Percentiles rank a stretch among this genome's conserved stretches.
These are phyloP conservation scores for human (Homo sapiens) DNA, from an alignment of 2,113 vertebrate genomes.

Conservation along the genomic window GRCh38 chr20:59128001-59128500, in stretches of 20 bases:
- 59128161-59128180: not conserved
- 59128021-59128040: too few species aligned
- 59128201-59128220: not conserved
- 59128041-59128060: not conserved
- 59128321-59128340: too few species aligned
- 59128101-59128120: too few species aligned
- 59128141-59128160: not conserved
- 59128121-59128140: not conserved
- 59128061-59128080: not conserved
- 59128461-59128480: not conserved
- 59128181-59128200: not conserved
- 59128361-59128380: not conserved
- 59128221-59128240: too few species aligned
- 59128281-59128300: not conserved
- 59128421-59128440: not conserved
- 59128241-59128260: accelerated
- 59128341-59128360: not conserved
- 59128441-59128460: not conserved
- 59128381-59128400: not conserved
- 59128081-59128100: not conserved
- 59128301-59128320: too few species aligned
- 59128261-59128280: too few species aligned
- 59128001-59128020: too few species aligned
- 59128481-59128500: not conserved
- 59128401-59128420: too few species aligned